Percentiles rank a stretch among this genome's conserved stretches.
These are phyloP conservation scores for Drosophila limbata DNA, from an alignment of 2,888 invertebrate genomes.

Conservation along the genomic window DNA sequence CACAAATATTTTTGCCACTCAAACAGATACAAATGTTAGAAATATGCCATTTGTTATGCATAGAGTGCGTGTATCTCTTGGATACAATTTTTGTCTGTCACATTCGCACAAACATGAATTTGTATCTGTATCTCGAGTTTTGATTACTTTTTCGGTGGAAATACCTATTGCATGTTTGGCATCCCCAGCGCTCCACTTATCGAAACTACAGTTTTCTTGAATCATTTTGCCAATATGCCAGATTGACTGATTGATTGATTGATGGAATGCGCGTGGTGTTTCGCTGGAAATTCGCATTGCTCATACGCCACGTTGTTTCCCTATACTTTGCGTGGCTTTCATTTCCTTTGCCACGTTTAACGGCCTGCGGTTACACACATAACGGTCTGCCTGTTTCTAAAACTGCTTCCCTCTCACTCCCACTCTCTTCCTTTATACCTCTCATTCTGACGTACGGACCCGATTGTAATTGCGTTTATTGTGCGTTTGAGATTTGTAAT, in stretches of 20 bases:
- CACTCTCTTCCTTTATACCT: neutral
- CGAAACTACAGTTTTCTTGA: constrained; percentile 64
- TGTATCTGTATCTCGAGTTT: constrained; percentile 12
- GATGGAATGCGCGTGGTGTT: constrained; percentile 23
- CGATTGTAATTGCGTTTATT: constrained; percentile 75
- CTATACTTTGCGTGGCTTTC: constrained; percentile 35
- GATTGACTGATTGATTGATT: constrained; percentile 44
- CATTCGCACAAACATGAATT: neutral
- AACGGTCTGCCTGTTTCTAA: constrained; percentile 29
- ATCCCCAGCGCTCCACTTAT: constrained; percentile 56
- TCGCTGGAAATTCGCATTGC: constrained; percentile 37
- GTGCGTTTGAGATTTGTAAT: constrained; percentile 80
- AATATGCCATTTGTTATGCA: constrained; percentile 61
- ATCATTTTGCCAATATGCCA: constrained; percentile 66
- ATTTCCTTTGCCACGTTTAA: constrained; percentile 61
- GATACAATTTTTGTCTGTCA: constrained; percentile 38
- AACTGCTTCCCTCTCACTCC: constrained; percentile 10
- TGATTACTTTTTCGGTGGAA: constrained; percentile 42
- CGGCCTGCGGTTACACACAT: constrained; percentile 58
- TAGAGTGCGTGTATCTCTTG: constrained; percentile 36
- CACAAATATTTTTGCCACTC: constrained; percentile 40
- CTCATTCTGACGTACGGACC: constrained; percentile 10
- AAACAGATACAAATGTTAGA: constrained; percentile 32
- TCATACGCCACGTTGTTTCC: constrained; percentile 35
- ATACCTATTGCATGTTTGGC: constrained; percentile 53